Conservation (phyloP, 2,888 invertebrate genomes). For the Eledona agricola region DNA sequence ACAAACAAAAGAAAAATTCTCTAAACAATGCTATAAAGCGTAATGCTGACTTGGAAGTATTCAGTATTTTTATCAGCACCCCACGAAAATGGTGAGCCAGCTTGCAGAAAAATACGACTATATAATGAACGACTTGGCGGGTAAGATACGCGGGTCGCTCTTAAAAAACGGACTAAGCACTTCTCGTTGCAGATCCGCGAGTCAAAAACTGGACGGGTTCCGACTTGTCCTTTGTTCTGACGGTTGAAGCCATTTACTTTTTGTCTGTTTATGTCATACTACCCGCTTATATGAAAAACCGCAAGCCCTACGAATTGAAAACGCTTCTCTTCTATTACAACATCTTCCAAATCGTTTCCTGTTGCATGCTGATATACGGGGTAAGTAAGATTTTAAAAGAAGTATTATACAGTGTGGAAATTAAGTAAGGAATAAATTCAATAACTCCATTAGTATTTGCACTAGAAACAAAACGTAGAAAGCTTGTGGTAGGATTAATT, state of each 20-base stretch:
- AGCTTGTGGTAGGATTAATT: too few species aligned
- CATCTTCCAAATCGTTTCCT: constrained; percentile 78
- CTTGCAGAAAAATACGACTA: constrained; percentile 55
- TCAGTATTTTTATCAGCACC: constrained; percentile 2
- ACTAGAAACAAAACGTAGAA: too few species aligned
- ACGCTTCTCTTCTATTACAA: constrained; percentile 79
- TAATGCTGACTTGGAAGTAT: too few species aligned
- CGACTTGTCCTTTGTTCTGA: constrained; percentile 60
- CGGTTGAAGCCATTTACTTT: constrained; percentile 64
- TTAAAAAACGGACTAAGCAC: not conserved
- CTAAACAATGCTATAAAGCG: too few species aligned
- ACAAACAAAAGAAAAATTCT: constrained; percentile 4
- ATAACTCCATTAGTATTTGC: too few species aligned
- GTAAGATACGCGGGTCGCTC: constrained; percentile 51
- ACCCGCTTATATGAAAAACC: constrained; percentile 74
- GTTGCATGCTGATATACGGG: constrained; percentile 73
- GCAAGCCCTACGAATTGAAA: constrained; percentile 73
- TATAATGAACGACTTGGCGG: constrained; percentile 63
- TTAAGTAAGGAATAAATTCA: too few species aligned
- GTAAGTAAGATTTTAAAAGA: constrained; percentile 65
- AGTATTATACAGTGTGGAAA: not conserved
- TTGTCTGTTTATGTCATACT: constrained; percentile 64
- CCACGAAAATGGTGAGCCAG: constrained; percentile 7
- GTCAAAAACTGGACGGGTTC: constrained; percentile 60
- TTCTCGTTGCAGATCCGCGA: constrained; percentile 17